Conservation (phyloP, 2,113 vertebrate genomes). For the Bufo gargarizans region DNA sequence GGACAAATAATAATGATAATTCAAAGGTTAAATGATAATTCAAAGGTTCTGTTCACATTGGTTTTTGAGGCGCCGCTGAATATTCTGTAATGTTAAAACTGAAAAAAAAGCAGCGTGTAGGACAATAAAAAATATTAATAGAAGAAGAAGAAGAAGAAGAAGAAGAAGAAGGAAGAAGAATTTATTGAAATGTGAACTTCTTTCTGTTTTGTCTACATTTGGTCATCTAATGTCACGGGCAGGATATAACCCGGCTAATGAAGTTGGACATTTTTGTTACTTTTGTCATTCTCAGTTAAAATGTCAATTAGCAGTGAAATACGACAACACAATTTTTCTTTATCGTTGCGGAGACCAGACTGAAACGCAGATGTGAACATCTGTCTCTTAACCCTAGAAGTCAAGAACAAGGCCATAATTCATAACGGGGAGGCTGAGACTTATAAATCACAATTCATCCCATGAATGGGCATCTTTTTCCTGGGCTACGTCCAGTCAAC, state of each 20-base stretch:
- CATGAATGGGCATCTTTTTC: conserved; percentile 69
- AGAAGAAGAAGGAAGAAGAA: too few relatives aligned
- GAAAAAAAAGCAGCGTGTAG: too few relatives aligned
- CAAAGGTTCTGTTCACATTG: too few relatives aligned
- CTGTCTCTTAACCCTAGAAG: conserved; percentile 59
- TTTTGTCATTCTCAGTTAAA: not conserved
- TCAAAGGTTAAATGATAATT: too few relatives aligned
- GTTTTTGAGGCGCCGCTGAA: too few relatives aligned
- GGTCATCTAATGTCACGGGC: not conserved
- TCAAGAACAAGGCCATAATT: conserved; percentile 69
- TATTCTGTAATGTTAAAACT: too few relatives aligned
- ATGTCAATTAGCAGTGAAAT: conserved; percentile 24
- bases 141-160: too few relatives aligned
- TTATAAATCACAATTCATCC: conserved; percentile 67
- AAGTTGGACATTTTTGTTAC: not conserved
- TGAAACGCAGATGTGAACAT: conserved; percentile 60
- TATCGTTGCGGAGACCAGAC: conserved; percentile 13
- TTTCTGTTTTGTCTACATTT: too few relatives aligned
- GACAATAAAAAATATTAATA: too few relatives aligned
- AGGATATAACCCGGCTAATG: conserved; percentile 7
- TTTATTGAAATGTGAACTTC: too few relatives aligned
- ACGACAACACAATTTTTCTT: not conserved
- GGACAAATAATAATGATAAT: too few relatives aligned
- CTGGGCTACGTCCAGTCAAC: conserved; percentile 61
- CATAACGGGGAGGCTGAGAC: conserved; percentile 64